A percentile compares a stretch with the other conserved stretches of the same genome.
These are phyloP conservation scores for Platycercus adscitus DNA, from an alignment of 2,113 vertebrate species.

Conservation along the genomic window DNA sequence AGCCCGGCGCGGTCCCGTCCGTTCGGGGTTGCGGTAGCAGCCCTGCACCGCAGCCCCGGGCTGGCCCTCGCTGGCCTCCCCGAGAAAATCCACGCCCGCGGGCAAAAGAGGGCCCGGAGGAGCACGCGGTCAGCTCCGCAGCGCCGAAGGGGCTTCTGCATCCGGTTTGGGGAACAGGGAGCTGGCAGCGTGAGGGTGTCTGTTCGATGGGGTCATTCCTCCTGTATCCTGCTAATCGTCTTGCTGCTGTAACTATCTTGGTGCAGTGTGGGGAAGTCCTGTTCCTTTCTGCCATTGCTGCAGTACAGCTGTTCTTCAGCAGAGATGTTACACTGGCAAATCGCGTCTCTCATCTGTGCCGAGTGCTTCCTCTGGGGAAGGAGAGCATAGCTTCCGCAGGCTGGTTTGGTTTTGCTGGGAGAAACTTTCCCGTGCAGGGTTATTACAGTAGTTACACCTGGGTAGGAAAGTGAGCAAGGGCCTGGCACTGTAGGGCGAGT, in stretches of 20 bases:
- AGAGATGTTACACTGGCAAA: fast-evolving
- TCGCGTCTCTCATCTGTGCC: fast-evolving
- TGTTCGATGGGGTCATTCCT: fast-evolving
- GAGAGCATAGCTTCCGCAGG: too few relatives aligned
- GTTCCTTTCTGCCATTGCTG: not conserved
- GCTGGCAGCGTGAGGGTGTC: fast-evolving
- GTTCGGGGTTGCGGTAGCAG: fast-evolving
- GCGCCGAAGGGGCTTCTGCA: too few relatives aligned
- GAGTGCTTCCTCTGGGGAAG: not conserved
- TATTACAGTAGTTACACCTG: fast-evolving
- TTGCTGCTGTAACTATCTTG: fast-evolving
- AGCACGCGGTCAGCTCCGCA: fast-evolving
- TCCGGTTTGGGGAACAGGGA: not conserved
- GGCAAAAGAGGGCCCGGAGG: not conserved
- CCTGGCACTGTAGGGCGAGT: not conserved
- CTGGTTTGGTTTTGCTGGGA: fast-evolving
- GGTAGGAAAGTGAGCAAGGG: not conserved
- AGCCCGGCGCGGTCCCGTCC: fast-evolving
- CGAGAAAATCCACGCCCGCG: too few relatives aligned
- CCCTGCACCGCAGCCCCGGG: fast-evolving
- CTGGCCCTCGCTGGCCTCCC: fast-evolving
- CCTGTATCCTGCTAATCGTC: fast-evolving
- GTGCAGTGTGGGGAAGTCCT: fast-evolving
- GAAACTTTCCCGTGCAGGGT: not conserved
- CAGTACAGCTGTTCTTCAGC: not conserved